Conservation (phyloP, 2,888 invertebrate species). For the Glyphotaelius pellucidus region DNA sequence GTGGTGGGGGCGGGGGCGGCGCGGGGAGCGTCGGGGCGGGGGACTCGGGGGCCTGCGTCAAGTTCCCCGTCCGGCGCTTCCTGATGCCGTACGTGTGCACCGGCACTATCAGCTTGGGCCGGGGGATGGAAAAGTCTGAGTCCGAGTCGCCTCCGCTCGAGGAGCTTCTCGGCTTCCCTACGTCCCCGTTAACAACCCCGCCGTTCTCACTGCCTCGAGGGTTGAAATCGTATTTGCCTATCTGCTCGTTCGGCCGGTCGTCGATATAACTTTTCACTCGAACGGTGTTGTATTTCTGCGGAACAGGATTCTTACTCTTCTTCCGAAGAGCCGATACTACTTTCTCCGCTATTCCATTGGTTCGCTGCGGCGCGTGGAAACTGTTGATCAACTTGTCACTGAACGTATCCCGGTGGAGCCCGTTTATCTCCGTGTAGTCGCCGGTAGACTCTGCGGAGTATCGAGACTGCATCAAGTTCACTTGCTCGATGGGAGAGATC, state of each 20-base stretch:
- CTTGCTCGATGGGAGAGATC: constrained; percentile 76
- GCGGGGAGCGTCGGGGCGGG: constrained; percentile 29
- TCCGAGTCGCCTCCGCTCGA: constrained; percentile 77
- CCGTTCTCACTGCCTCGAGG: constrained; percentile 7
- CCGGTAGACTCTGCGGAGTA: constrained; percentile 37
- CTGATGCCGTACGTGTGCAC: constrained; percentile 91
- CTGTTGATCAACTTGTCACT: constrained; percentile 32
- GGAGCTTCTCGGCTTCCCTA: constrained; percentile 70
- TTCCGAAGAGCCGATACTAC: background rate
- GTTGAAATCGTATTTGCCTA: constrained; percentile 15
- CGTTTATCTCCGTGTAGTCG: constrained; percentile 47
- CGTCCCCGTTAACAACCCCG: constrained; percentile 29
- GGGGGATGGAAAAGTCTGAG: constrained; percentile 88
- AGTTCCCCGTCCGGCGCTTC: constrained; percentile 88
- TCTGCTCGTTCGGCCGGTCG: constrained; percentile 13
- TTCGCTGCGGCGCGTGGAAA: constrained; percentile 30
- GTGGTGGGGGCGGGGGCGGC: constrained; percentile 14
- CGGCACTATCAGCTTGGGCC: constrained; percentile 91
- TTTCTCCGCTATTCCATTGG: constrained; percentile 50
- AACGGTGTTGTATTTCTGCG: constrained; percentile 62
- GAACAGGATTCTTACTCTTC: constrained; percentile 39
- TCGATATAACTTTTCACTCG: constrained; percentile 56
- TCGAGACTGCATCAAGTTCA: constrained; percentile 74
- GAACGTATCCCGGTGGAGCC: constrained; percentile 36
- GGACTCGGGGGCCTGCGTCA: constrained; percentile 71